Evolutionary conservation across 2,888 invertebrate species (phyloP).

Genomic region (Bhutanitis thaidina): DNA sequence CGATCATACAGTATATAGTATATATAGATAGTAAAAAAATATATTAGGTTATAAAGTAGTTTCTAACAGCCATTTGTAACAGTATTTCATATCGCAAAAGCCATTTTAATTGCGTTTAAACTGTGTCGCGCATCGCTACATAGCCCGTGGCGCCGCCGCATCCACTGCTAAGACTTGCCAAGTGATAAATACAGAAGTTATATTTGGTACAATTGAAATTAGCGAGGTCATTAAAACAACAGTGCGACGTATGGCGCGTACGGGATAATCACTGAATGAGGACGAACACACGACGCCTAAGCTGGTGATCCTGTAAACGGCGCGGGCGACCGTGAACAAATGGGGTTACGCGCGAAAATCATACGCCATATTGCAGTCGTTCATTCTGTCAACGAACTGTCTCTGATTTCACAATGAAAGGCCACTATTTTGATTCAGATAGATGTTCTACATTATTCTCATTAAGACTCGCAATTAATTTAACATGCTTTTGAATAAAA

Average conservation of each 20-base stretch:
- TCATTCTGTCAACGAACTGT: conserved; percentile 78
- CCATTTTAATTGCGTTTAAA: conserved; percentile 71
- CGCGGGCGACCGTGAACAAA: conserved; percentile 70
- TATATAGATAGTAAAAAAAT: too few species aligned
- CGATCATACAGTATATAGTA: too few species aligned
- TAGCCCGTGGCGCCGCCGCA: conserved; percentile 29
- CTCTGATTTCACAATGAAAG: conserved; percentile 68
- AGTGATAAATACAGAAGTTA: conserved; percentile 73
- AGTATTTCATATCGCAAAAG: conserved; percentile 38
- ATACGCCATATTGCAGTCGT: conserved; percentile 68
- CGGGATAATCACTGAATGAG: conserved; percentile 72
- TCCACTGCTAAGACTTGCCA: conserved; percentile 52
- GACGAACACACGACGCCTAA: conserved; percentile 70
- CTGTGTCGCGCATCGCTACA: conserved; percentile 49
- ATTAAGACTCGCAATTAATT: conserved; percentile 73
- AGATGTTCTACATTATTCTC: conserved; percentile 66
- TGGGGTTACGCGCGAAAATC: conserved; percentile 69
- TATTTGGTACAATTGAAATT: conserved; percentile 78
- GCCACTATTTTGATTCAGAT: conserved; percentile 71
- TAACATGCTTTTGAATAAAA: conserved; percentile 20
- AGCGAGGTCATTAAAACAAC: conserved; percentile 70
- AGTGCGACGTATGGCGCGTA: conserved; percentile 58
- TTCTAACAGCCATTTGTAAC: conserved; percentile 40
- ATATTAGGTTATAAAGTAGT: too few species aligned
- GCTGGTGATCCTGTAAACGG: conserved; percentile 70